Base-by-base conservation (phyloP, 2,797 vertebrate species). In the Periophthalmus magnuspinnatus region DNA sequence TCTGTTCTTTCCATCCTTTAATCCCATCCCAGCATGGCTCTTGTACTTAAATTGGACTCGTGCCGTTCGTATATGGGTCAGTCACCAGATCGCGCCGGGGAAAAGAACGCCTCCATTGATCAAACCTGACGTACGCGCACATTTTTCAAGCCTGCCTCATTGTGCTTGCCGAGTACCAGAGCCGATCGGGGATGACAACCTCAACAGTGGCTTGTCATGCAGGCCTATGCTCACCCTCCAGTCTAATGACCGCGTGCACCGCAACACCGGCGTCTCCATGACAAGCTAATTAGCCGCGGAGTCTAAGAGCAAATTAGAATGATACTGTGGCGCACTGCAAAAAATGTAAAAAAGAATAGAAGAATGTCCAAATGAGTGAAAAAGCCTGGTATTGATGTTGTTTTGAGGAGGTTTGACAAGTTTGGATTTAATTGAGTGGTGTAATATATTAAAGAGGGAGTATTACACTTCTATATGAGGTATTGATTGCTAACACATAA, bases 271-370 rank as follows among this genome's bases (percentile, higher is more conserved):
- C 83, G 88, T 80, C 87, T 86, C 80, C 80, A 72, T 81, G 86
- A 89, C 88, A 84, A 86, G 80, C 85, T 93, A 93, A 94, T 93
- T 91, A 93, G 86, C 86, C 78, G 64, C 72, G 64, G 75, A 88
- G 84, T 89, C 84, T 86, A 85, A 86, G 81, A 89, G 87, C 82
- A 88, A 88, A 91, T 90, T 86, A 87, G 86, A 90, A 90, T 87
- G 88, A 91, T 84, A 88, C 75, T 84, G 81, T 78, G 84, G 89
- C 89, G 88, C 63, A 73, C 73, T 77, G 84, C 21, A 55, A 54
- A 54, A 55, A 33, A 59, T 34, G 59, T 19, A 9, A 6, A 0
- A 8, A n/a, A 16, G 24, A 14, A 3, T 13, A 10, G n/a, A 28
- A 28, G 6, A 33, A 58, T 56, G n/a, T 52, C 54, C 22, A 58